These are phyloP conservation scores for Poeciliopsis retropinna DNA, from an alignment of 2,113 vertebrate species.

Conservation along the genomic window DNA sequence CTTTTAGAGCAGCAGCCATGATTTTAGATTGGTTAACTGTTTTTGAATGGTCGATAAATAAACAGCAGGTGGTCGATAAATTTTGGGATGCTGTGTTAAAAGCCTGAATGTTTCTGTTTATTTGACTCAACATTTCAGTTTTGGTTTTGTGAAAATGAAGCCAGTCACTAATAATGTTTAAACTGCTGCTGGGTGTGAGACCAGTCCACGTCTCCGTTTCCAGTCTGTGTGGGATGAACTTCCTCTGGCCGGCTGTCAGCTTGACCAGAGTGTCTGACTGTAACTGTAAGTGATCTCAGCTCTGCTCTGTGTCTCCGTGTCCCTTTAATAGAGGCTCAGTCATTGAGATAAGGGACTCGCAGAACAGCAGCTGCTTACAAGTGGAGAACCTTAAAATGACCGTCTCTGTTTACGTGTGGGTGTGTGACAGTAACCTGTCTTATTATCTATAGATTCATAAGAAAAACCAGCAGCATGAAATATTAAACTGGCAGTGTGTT, in stretches of 20 bases:
- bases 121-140: no score
- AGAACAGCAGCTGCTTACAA: not conserved
- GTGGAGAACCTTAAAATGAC: not conserved
- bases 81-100: no score
- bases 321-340: slow-evolving; percentile 1
- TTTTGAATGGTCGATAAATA: no score
- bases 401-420: no score
- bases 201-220: not conserved
- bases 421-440: not conserved
- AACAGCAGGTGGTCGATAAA: no score
- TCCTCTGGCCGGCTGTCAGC: not conserved
- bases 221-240: not conserved
- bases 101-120: no score
- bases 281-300: not conserved
- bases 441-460: not conserved
- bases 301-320: not conserved
- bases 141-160: not conserved
- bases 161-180: not conserved
- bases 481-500: not conserved
- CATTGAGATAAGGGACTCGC: not conserved
- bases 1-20: no score
- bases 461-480: not conserved
- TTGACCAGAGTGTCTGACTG: not conserved
- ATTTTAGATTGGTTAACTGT: no score
- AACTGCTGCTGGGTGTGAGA: not conserved